Evolutionary conservation across 2,113 vertebrate genomes (phyloP).

Genomic region (Antennarius striatus): DNA sequence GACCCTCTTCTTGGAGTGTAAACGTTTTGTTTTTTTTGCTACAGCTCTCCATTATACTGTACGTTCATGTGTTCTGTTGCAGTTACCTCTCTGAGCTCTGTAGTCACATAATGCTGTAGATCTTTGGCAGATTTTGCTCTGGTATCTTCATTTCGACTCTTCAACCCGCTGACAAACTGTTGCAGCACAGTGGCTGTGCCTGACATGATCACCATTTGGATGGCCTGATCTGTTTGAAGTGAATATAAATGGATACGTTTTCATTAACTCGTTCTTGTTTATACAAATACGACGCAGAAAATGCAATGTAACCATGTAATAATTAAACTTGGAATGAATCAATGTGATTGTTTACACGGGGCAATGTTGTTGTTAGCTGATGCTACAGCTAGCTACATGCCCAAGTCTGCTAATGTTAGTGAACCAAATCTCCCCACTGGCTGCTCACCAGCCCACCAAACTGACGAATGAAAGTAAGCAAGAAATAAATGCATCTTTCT

Average conservation of each 20-base stretch:
- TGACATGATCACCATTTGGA: conserved; percentile 83
- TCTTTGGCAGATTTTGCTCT: conserved; percentile 96
- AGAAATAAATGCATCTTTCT: background rate
- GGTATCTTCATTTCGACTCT: conserved; percentile 94
- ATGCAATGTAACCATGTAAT: background rate
- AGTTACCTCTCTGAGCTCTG: conserved; percentile 93
- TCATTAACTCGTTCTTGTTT: background rate
- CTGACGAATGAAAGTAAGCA: background rate
- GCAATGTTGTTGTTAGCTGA: conserved; percentile 34
- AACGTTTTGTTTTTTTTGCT: too few species aligned
- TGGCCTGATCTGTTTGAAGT: conserved; percentile 24
- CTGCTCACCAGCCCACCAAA: background rate
- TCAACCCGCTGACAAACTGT: conserved; percentile 94
- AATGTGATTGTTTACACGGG: background rate
- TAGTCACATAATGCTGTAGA: conserved; percentile 97
- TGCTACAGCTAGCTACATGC: conserved; percentile 21
- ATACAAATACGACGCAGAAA: background rate
- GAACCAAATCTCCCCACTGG: background rate
- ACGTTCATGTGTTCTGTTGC: background rate
- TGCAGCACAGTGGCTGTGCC: conserved; percentile 94
- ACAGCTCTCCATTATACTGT: too few species aligned
- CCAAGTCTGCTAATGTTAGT: background rate
- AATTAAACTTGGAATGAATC: background rate
- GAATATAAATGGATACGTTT: too few species aligned
- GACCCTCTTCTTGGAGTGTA: too few species aligned